Conservation (phyloP, 1,140 invertebrate genomes). For the Drosophila ambigua region DNA sequence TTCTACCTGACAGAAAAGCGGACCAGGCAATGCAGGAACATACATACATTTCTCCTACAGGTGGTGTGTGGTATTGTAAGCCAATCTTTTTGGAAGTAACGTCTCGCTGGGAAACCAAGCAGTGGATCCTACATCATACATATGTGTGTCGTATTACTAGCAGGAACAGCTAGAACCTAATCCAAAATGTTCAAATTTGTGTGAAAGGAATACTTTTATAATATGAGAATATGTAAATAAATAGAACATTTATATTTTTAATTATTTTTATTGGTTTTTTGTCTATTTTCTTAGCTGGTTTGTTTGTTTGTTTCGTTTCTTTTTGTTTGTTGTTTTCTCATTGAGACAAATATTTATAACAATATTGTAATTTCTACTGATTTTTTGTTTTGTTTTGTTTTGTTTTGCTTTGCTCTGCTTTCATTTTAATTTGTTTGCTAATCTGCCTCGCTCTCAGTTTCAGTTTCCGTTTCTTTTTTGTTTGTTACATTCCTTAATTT, state of each 20-base stretch:
- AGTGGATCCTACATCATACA: too few relatives aligned
- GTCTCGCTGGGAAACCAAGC: too few relatives aligned
- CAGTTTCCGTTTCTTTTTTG: neutral
- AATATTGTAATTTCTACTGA: conserved; percentile 76
- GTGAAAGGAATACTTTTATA: too few relatives aligned
- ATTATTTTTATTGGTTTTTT: conserved; percentile 46
- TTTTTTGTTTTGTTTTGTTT: conserved; percentile 32
- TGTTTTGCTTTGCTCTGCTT: conserved; percentile 2
- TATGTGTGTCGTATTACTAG: too few relatives aligned
- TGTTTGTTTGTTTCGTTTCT: conserved; percentile 38
- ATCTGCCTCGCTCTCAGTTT: neutral
- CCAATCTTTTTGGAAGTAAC: too few relatives aligned
- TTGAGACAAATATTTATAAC: conserved; percentile 82
- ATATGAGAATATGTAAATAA: too few relatives aligned
- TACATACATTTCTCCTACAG: too few relatives aligned
- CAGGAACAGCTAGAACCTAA: neutral
- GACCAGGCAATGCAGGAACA: too few relatives aligned
- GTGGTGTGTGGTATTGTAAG: too few relatives aligned
- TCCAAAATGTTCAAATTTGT: too few relatives aligned
- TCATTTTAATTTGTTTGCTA: neutral
- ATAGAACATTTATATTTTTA: conserved; percentile 42
- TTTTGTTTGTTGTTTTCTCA: conserved; percentile 56
- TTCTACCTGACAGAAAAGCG: too few relatives aligned
- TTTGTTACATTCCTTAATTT: conserved; percentile 13
- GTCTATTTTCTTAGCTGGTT: conserved; percentile 61